These are phyloP conservation scores for Tetragonula clypearis DNA, from an alignment of 1,140 invertebrate species.

Conservation along the genomic window DNA sequence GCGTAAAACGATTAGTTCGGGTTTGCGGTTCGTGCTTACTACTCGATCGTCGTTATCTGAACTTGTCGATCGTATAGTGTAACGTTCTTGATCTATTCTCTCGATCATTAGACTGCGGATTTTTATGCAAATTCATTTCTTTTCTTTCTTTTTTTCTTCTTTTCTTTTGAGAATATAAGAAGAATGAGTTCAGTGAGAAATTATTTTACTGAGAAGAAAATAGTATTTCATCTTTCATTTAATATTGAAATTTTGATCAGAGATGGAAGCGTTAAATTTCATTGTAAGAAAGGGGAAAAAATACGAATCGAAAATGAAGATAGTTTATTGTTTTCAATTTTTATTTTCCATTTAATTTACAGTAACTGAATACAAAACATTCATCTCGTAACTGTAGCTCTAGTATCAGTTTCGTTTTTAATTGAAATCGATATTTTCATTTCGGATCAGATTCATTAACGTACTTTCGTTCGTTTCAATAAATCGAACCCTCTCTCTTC, in stretches of 20 bases:
- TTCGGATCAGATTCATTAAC: not conserved
- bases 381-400: no score
- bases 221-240: not conserved
- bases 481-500: no score
- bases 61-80: conserved; percentile 30
- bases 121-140: no score
- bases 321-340: not conserved
- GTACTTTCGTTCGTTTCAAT: no score
- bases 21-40: conserved; percentile 24
- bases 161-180: no score
- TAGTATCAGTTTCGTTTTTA: no score
- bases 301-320: not conserved
- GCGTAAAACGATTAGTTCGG: conserved; percentile 66
- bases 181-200: not conserved
- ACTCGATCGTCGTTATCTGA: conserved; percentile 40
- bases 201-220: not conserved
- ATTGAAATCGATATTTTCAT: not conserved
- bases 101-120: no score
- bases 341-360: not conserved
- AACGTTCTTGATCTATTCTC: no score
- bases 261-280: not conserved
- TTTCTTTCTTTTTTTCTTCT: no score
- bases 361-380: not conserved
- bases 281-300: not conserved
- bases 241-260: not conserved